Base-by-base conservation (phyloP, 2,888 invertebrate genomes). In the Tanaodytes sp. region DNA sequence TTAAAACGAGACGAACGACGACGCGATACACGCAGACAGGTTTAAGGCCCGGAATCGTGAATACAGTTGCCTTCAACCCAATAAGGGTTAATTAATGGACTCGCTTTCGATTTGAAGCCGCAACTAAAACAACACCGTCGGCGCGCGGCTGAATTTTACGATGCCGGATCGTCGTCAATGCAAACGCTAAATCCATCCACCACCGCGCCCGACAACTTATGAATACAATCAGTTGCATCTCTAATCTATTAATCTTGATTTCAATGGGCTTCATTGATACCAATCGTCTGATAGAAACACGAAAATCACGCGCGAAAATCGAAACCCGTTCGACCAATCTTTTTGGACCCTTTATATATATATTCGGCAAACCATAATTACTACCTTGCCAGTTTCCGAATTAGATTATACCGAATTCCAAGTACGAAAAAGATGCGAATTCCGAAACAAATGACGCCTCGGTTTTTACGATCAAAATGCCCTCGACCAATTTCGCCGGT, bases 181-280 rank as follows among this genome's bases (percentile, higher is more conserved):
- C 61, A 27, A 27, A 27, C 9, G 9, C 27, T 6, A 27, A 27
- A 6, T 27, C 27, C 27, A n/a, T n/a, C n/a, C n/a, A n/a, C 27
- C 5, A 27, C 23, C 23, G 8, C 23, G 8, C 8, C 23, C 23
- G 23, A 20, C 55, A 42, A 49, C 46, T 64, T 64, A 55, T 55
- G 49, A 64, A 64, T 64, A 64, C 55, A 43, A 43, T 57, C 55
- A 23, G 31, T 15, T 57, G 42, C 15, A 57, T 57, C 57, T 49
- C 51, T 58, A 64, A 64, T 64, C 51, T 64, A 64, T 64, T 57
- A 64, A 64, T 64, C 64, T 57, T 11, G 15, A 55, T 20, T 37
- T 64, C 49, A 64, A 64, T 64, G 36, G 51, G 15, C 64, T 64
- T 57, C n/a, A n/a, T 64, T 64, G 51, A 57, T 57, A 64, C 40